Evolutionary conservation across 53 echinoderm and acorn worm genomes (phyloP).

Genomic region (Paracentrotus lividus): DNA sequence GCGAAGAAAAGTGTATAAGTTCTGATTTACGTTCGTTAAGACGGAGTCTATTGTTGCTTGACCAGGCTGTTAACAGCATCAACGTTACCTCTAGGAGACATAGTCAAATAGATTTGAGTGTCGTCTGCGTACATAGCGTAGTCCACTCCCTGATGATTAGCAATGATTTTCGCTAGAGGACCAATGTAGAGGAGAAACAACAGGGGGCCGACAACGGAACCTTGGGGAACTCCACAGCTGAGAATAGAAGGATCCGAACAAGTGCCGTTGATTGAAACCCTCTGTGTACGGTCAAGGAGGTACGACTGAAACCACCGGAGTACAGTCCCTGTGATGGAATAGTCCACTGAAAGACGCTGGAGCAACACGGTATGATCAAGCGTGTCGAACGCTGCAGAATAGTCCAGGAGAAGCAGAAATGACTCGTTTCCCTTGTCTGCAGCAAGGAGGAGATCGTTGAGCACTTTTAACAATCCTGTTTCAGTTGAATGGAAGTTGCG

Average conservation of each 20-base stretch:
- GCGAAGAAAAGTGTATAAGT: no score
- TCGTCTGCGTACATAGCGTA: not conserved
- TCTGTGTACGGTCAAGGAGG: not conserved
- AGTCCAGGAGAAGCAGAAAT: no score
- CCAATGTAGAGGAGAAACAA: not conserved
- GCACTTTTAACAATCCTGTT: no score
- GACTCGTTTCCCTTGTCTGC: not conserved
- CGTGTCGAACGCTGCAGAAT: no score
- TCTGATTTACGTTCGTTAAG: no score
- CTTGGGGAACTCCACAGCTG: not conserved
- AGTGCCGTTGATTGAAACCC: not conserved
- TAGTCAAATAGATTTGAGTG: not conserved
- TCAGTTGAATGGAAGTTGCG: no score
- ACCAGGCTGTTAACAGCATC: no score
- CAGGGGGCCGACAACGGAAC: not conserved
- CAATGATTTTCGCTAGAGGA: not conserved
- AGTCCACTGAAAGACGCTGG: no score
- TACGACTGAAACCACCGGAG: not conserved
- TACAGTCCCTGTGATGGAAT: not conserved
- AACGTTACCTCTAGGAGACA: no score
- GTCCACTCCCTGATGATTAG: not conserved
- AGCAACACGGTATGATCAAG: no score
- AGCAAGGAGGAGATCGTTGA: no score
- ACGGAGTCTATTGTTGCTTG: no score
- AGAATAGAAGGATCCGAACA: not conserved